These are phyloP conservation scores for Esperia sulphurella DNA, from an alignment of 2,888 invertebrate species.

Conservation along the genomic window DNA sequence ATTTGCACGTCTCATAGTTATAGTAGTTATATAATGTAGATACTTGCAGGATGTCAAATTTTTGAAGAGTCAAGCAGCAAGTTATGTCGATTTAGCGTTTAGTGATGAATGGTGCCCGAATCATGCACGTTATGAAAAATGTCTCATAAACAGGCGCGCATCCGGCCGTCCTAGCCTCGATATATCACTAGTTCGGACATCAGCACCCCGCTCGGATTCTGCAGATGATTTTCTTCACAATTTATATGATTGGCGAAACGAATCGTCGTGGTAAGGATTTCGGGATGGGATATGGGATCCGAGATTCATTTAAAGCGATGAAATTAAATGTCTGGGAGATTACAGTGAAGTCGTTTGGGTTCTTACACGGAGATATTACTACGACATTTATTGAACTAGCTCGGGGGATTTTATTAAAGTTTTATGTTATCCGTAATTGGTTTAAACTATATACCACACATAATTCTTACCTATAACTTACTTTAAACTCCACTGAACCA, in stretches of 20 bases:
- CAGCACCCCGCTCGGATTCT: constrained; percentile 63
- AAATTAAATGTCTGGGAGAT: constrained; percentile 64
- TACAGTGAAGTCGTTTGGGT: constrained; percentile 49
- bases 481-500: neutral
- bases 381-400: constrained; percentile 1
- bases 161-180: constrained; percentile 48
- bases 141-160: constrained; percentile 67
- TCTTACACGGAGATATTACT: constrained; percentile 50
- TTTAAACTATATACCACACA: too few species aligned
- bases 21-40: too few species aligned
- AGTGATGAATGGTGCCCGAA: constrained; percentile 57
- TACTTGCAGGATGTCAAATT: too few species aligned
- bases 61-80: neutral
- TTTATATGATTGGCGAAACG: constrained; percentile 49
- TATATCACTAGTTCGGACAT: constrained; percentile 73
- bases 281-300: constrained; percentile 49
- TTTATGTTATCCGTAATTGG: neutral
- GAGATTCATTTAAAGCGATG: constrained; percentile 60
- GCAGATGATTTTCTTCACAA: constrained; percentile 60
- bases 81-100: constrained; percentile 2
- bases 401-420: neutral
- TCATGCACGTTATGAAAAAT: constrained; percentile 68
- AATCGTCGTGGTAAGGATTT: constrained; percentile 41
- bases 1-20: too few species aligned
- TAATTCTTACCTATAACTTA: neutral